Evolutionary conservation across 2,888 invertebrate genomes (phyloP).

Genomic region (Tetragonisca angustula): DNA sequence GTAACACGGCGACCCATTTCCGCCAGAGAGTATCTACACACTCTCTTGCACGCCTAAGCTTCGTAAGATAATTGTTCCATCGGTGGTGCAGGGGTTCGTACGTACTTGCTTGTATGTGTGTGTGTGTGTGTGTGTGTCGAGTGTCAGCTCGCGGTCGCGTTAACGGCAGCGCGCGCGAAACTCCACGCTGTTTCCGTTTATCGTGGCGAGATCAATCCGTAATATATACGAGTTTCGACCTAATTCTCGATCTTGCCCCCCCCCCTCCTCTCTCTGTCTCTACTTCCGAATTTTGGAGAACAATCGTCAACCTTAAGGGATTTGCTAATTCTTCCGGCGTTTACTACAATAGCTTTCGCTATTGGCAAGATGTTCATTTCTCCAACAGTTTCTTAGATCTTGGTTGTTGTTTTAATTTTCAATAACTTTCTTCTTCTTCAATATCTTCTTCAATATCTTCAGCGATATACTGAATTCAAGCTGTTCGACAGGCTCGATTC

Average conservation of each 20-base stretch:
- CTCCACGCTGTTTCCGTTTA: conserved; percentile 41
- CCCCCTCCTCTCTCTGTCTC: background rate
- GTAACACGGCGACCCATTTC: conserved; percentile 66
- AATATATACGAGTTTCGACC: conserved; percentile 1
- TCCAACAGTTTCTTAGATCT: no score
- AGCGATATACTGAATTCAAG: no score
- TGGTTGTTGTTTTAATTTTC: no score
- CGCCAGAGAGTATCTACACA: conserved; percentile 31
- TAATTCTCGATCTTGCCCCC: conserved; percentile 9
- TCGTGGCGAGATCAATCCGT: conserved; percentile 30
- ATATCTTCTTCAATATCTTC: no score
- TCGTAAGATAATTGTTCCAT: conserved; percentile 68
- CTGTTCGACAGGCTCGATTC: no score
- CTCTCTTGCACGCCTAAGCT: conserved; percentile 47
- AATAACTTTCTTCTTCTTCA: no score
- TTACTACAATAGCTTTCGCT: no score
- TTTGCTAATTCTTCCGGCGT: background rate
- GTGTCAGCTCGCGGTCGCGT: conserved; percentile 54
- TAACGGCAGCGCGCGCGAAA: conserved; percentile 60
- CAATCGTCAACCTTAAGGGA: background rate
- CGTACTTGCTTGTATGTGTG: background rate
- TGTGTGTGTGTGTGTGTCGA: conserved; percentile 34
- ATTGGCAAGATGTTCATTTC: no score
- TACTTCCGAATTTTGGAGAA: background rate
- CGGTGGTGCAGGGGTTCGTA: conserved; percentile 7